Base-by-base conservation (phyloP, 2,888 invertebrate species). In the Sinhomidia bicolor region DNA sequence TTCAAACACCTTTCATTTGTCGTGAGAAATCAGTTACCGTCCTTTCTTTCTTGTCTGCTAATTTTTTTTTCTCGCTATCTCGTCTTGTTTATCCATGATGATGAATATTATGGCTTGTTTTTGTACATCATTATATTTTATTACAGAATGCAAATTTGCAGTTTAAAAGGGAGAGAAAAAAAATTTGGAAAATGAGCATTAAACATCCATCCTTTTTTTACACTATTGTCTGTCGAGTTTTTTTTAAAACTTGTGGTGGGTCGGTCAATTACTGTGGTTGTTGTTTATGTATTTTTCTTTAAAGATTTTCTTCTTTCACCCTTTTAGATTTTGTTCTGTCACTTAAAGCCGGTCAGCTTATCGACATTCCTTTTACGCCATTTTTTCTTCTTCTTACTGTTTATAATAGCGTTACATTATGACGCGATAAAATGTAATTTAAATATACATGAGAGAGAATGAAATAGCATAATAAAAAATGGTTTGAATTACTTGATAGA, bases 21-120 rank as follows among this genome's bases (percentile, higher is more conserved):
- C 84, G 74, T 74, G 84, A 84, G 84, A 84, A 84, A 84, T 74
- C 41, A 74, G 74, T 74, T 84, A 84, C 23, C 51, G 26, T 32
- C 26, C 44, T 41, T n/a, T 32, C 36, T 68, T 14, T 32, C 65
- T 71, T 9, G 7, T n/a, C 29, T 36, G 36, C 36, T 6, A 9
- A 36, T 47, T 47, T 14, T 54, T 41, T 44, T 47, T 47, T n/a
- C 10, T 23, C 12, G 7, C 7, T 36, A 36, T 44, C 71, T 60
- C 17, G n/a, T 5, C 60, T 17, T 36, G 17, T 41, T 7, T 62
- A 62, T 62, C 62, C 29, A 29, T 10, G 36, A 47, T 47, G 54
- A 14, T 14, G 26, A 29, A 4, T 62, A 17, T 71, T 74, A 74
- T 74, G 47, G n/a, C 47, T 9, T 44, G 44, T 44, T 74, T 74